Evolutionary conservation across 1,140 invertebrate species (phyloP), one percentile per base, ranked within the genome.

Genomic region (Halictus rubicundus): DNA sequence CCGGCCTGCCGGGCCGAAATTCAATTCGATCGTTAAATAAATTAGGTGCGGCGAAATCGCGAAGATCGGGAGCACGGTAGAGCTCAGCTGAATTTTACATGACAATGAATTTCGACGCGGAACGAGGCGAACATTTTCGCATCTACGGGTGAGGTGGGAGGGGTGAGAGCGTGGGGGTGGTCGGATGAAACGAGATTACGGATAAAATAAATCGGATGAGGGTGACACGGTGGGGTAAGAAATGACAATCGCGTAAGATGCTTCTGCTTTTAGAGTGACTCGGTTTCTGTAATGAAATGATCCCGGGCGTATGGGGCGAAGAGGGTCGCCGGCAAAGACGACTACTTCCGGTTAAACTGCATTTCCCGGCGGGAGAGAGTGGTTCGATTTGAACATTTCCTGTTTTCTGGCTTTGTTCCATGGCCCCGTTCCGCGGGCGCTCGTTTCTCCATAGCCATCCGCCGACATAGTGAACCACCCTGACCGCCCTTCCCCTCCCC

Each of bases 321-420:
- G 74, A 61, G 73, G 42, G 10, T 10, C 42, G 59, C 84, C 49
- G 46, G 78, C 76, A 87, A 81, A 75, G 77, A 81, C 87, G 83
- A 32, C 32, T 32, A 66, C 87, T 91, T 89, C 89, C 87, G 87
- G 89, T 63, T 90, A 92, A 91, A 91, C 91, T 91, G 87, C 88
- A 90, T 91, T 91, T 89, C 87, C 82, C 82, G 82, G 81, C 64
- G 79, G 86, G 87, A 74, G 72, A 82, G 83, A 83, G 84, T 87
- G 88, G 89, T 90, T 90, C 79, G 86, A 88, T 89, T 91, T 90
- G 86, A 91, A 89, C 87, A 87, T 91, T 90, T 91, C 88, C 87
- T 84, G 83, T 82, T 90, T 91, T 88, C 90, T 91, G 91, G 90
- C 91, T 91, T 78, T 61, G 84, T 89, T 91, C 90, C 88, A 90